Evolutionary conservation across 2,113 vertebrate genomes (phyloP).

Genomic region (Mus pahari): DNA sequence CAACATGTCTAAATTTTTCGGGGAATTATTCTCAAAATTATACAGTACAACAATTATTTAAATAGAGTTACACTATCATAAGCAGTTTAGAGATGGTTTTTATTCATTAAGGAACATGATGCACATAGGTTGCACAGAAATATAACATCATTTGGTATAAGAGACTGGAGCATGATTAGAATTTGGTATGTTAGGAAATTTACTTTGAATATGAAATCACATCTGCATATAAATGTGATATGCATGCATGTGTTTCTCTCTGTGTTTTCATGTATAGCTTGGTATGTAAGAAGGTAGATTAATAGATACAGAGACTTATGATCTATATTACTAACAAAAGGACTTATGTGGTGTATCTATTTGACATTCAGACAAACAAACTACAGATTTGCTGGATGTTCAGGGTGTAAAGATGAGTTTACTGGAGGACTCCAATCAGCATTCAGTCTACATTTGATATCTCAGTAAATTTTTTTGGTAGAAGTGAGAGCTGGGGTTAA

Average conservation of each 20-base stretch:
- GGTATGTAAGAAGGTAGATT: no score
- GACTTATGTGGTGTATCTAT: neutral
- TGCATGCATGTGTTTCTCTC: neutral
- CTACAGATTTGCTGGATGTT: neutral
- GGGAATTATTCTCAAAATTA: neutral
- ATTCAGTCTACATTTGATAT: constrained; percentile 39
- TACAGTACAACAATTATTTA: neutral
- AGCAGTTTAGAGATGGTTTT: neutral
- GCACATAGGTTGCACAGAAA: neutral
- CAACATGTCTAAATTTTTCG: neutral
- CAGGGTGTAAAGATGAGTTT: neutral
- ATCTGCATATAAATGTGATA: neutral
- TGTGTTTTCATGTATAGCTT: neutral
- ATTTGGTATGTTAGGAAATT: neutral
- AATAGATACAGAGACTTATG: neutral
- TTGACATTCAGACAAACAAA: constrained; percentile 39
- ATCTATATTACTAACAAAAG: neutral
- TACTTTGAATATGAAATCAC: neutral
- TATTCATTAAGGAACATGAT: neutral
- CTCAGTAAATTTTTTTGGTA: constrained; percentile 71
- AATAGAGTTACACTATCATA: neutral
- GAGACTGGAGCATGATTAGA: neutral
- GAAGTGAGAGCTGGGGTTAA: constrained; percentile 64
- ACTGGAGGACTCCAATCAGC: neutral
- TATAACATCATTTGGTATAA: neutral